Evolutionary conservation across 2,113 vertebrate genomes (phyloP), one percentile per base, ranked within the genome.

Genomic region (Proterorhinus semilunaris): DNA sequence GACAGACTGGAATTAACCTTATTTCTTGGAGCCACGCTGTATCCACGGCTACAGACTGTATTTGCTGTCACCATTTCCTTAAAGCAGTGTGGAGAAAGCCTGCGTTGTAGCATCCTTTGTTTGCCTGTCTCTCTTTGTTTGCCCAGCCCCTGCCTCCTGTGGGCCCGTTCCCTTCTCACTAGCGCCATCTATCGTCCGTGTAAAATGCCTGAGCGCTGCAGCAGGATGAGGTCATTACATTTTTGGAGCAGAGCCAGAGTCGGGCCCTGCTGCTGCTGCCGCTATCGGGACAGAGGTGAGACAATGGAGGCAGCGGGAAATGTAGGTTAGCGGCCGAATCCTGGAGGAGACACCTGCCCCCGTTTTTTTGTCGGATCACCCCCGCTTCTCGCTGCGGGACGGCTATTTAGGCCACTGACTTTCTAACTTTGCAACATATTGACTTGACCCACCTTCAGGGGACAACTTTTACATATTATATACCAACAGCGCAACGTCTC

Each of bases 371-470:
- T 43, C 51, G 13, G 55, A 43, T 4, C 16, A 43, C 50, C 55
- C 51, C 13, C 59, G 17, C 53, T 51, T 6, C 21, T 10, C 52
- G 17, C 65, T 44, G 9, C 10, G 59, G 51, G 62, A 42, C 67
- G 44, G 69, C 48, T 81, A 81, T 86, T 42, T 79, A 79, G 80
- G 78, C 47, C 73, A 79, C 13, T 10, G 57, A 69, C 72, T 73
- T 57, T 65, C 75, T 64, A 68, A 68, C 73, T 79, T 61, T 53
- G 50, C 27, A 61, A 62, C 17, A 54, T 58, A 71, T 58, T 51
- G 13, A 21, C 47, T 45, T 83, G 71, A 86, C 84, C 84, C 70
- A 81, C 62, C 75, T 81, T 47, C 21, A 68, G 21, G 52, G 62
- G 54, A 12, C 17, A 52, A 15, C 54, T 57, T 58, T 13, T 58